These are phyloP conservation scores for Telenomus remus DNA, from an alignment of 1,140 invertebrate species.

Conservation along the genomic window DNA sequence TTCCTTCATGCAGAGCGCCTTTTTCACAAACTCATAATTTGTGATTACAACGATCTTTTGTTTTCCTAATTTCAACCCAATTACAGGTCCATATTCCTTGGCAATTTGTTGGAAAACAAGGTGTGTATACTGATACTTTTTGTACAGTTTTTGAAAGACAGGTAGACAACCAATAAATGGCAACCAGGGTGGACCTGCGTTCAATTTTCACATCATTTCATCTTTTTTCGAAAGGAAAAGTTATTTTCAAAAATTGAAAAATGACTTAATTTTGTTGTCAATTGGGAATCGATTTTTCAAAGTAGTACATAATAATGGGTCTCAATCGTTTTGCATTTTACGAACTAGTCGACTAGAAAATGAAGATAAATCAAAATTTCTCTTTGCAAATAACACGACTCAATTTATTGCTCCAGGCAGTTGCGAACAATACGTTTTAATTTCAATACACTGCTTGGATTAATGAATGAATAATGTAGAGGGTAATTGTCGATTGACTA, in stretches of 20 bases:
- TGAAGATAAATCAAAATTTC: not conserved
- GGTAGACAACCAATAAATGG: constrained; percentile 72
- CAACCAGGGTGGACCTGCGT: constrained; percentile 72
- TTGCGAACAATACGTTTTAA: constrained; percentile 12
- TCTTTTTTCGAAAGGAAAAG: not conserved
- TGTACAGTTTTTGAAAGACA: constrained; percentile 57
- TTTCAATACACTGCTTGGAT: constrained; percentile 11
- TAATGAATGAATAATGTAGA: constrained; percentile 22
- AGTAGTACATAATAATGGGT: too few relatives aligned
- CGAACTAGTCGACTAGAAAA: too few relatives aligned
- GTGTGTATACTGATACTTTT: constrained; percentile 65
- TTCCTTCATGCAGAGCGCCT: constrained; percentile 78
- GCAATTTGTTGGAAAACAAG: constrained; percentile 65
- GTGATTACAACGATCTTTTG: constrained; percentile 79
- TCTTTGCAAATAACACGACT: constrained; percentile 1
- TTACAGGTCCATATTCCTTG: constrained; percentile 69
- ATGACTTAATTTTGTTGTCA: too few relatives aligned
- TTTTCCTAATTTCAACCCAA: constrained; percentile 77
- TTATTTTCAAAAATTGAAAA: too few relatives aligned
- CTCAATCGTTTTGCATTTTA: too few relatives aligned
- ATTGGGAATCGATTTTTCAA: too few relatives aligned
- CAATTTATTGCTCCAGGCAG: not conserved
- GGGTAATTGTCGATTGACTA: not conserved
- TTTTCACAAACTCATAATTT: constrained; percentile 78
- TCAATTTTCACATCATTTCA: not conserved